These are phyloP conservation scores for Hermetia illucens DNA, from an alignment of 1,140 invertebrate genomes.

Conservation along the genomic window DNA sequence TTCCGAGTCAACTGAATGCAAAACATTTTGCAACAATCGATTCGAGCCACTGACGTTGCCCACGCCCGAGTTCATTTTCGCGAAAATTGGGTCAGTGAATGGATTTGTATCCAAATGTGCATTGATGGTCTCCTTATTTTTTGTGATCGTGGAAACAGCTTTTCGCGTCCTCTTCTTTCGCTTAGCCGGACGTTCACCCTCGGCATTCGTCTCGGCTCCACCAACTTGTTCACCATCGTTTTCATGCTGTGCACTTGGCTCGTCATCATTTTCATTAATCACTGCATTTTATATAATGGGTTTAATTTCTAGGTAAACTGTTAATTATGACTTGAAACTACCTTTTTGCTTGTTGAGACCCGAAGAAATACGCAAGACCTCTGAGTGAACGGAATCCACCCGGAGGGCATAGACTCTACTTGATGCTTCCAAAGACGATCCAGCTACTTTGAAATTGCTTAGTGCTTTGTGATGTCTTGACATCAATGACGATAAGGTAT, in stretches of 20 bases:
- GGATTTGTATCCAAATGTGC: slow-evolving; percentile 21
- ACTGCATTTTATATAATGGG: too few relatives aligned
- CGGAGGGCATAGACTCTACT: slow-evolving; percentile 59
- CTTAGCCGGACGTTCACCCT: slow-evolving; percentile 13
- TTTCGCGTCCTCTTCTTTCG: slow-evolving; percentile 24
- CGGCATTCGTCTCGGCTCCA: slow-evolving; percentile 10
- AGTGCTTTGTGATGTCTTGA: slow-evolving; percentile 44
- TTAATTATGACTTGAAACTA: slow-evolving; percentile 8
- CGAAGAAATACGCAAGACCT: slow-evolving; percentile 50
- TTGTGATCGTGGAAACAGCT: slow-evolving; percentile 27
- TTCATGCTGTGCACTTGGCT: slow-evolving; percentile 5
- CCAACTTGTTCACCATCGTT: slow-evolving; percentile 6
- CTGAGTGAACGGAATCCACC: slow-evolving; percentile 53
- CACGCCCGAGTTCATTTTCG: slow-evolving; percentile 25
- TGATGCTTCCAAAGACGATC: slow-evolving; percentile 56
- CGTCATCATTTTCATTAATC: slow-evolving; percentile 17
- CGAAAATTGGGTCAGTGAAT: slow-evolving; percentile 25
- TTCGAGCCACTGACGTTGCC: slow-evolving; percentile 27
- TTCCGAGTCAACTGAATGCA: slow-evolving; percentile 20
- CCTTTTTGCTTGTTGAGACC: slow-evolving; percentile 27
- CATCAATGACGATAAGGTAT: slow-evolving; percentile 50
- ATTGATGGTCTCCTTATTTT: slow-evolving; percentile 29
- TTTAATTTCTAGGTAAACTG: too few relatives aligned
- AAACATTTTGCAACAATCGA: slow-evolving; percentile 25
- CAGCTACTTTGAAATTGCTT: slow-evolving; percentile 52